Base-by-base conservation (phyloP, 1,140 invertebrate species). In the Hycleus phaleratus region DNA sequence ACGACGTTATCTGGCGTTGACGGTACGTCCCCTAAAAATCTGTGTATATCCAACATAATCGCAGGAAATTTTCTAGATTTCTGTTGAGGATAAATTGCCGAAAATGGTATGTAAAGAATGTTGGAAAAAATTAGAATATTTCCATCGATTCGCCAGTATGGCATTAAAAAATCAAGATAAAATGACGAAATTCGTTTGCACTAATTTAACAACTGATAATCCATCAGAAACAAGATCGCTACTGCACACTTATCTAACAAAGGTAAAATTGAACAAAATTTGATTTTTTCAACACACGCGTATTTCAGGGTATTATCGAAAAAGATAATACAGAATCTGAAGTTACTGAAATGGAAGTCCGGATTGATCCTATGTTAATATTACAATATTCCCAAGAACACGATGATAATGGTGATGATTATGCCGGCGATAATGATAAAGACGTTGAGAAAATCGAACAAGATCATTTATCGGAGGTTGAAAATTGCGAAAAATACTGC, bases 321-420 rank as follows among this genome's bases (percentile, higher is more conserved):
- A 68, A 65, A 38, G 50, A 56, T 18, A 38, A 26, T 49, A 38
- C 44, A 38, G 60, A 65, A 11, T 26, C 54, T 40, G 58, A 62
- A 58, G 70, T 68, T 71, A 79, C 79, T 51, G 79, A 82, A 72
- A 77, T 82, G 73, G 81, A 82, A 71, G 79, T 82, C 0, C 77
- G 77, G 59, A 73, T 82, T 4, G 81, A 82, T 66, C 81, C 81
- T 10, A 82, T 82, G 81, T 66, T 81, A 57, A 79, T 81, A 70
- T 69, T 82, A 24, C 75, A 79, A 49, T 80, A 74, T 57, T 62
- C 57, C 26, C 38, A 58, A 39, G 74, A 78, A 9, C 67, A 54
- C 9, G 71, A 73, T 38, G 71, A 73, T 25, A 46, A 58, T 39
- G 48, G 48, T 9, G 46, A 47, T 11, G 25, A 44, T n/a, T 46